These are phyloP conservation scores for Xyrauchen texanus DNA, from an alignment of 2,113 vertebrate genomes.

Conservation along the genomic window DNA sequence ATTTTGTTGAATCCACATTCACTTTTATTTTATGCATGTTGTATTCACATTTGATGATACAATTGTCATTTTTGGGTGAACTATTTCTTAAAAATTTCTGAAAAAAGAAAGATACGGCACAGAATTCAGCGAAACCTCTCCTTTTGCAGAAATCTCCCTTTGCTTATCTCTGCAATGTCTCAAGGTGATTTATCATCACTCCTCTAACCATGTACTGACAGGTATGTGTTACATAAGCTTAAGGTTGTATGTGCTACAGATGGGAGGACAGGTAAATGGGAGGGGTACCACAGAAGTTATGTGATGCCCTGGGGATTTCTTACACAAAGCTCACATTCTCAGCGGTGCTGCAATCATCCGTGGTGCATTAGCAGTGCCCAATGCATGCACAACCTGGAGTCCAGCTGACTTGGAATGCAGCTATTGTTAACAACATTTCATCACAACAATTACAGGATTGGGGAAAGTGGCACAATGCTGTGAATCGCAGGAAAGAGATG, in stretches of 20 bases:
- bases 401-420: slow-evolving; percentile 63
- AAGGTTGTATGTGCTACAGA: too few relatives aligned
- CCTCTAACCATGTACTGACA: slow-evolving; percentile 20
- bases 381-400: background rate
- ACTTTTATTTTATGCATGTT: too few relatives aligned
- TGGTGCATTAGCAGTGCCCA: too few relatives aligned
- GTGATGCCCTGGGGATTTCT: background rate
- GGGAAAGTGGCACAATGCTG: slow-evolving; percentile 68
- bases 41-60: too few relatives aligned
- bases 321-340: background rate
- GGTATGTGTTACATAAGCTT: slow-evolving; percentile 29
- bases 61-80: too few relatives aligned
- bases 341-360: background rate
- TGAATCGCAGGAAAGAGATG: slow-evolving; percentile 47
- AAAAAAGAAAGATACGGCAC: slow-evolving; percentile 1
- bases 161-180: background rate
- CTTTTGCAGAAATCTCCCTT: slow-evolving; percentile 26
- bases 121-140: background rate
- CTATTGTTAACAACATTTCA: slow-evolving; percentile 63
- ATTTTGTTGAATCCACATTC: too few relatives aligned
- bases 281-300: background rate
- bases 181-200: background rate
- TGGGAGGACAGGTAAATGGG: background rate
- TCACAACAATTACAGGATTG: slow-evolving; percentile 62
- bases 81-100: too few relatives aligned